A percentile compares a stretch with the other conserved stretches of the same genome.
phyloP scores from a whole-genome alignment of 2,888 invertebrate genomes.

The Hylaea fasciaria region DNA sequence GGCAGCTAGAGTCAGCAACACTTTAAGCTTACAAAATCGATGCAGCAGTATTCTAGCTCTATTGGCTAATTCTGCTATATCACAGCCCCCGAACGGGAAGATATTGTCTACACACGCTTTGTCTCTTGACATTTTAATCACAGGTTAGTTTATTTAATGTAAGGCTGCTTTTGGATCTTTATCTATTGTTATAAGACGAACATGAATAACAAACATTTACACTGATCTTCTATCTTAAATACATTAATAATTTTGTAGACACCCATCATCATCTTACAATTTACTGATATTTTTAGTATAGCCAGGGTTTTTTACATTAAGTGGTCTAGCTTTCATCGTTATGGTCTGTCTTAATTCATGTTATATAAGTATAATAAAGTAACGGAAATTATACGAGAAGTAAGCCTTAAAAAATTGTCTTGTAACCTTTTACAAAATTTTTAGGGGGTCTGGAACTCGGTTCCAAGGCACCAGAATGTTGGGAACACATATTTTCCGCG shows the following conservation, averaged over 20 bases:
- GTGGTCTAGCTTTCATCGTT: no score
- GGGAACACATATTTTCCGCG: constrained; percentile 98
- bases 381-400: no score
- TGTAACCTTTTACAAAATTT: neutral
- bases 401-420: neutral
- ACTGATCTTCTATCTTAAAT: no score
- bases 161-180: no score
- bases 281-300: no score
- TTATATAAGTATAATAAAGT: no score
- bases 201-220: no score
- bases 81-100: constrained; percentile 89
- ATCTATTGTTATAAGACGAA: no score
- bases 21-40: constrained; percentile 93
- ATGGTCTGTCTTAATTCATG: no score
- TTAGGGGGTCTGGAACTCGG: constrained; percentile 93
- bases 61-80: constrained; percentile 95
- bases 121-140: constrained; percentile 95
- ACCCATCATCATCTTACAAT: no score
- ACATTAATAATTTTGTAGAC: no score
- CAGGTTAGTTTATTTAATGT: constrained; percentile 72
- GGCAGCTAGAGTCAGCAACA: constrained; percentile 95
- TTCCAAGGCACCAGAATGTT: constrained; percentile 96
- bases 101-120: constrained; percentile 95
- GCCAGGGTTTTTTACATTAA: no score
- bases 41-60: constrained; percentile 96